Percentiles rank a stretch among this genome's conserved stretches.
Evolutionary conservation across 2,113 vertebrate species (phyloP).

Genomic region (Pseudorectes ferrugineus): DNA sequence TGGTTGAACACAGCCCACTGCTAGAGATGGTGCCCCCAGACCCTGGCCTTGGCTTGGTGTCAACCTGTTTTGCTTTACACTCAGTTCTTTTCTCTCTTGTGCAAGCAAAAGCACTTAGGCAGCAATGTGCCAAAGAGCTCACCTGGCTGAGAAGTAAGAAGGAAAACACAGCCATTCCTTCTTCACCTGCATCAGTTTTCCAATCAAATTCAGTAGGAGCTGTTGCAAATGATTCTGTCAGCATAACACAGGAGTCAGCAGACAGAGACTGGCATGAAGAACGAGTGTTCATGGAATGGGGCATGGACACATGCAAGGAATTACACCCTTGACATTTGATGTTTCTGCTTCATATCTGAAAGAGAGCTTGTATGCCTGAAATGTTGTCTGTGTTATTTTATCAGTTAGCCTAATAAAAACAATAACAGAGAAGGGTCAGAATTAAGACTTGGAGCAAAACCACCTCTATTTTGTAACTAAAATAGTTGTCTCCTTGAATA

Average conservation of each 20-base stretch:
- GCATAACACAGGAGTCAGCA: not conserved
- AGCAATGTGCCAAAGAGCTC: not conserved
- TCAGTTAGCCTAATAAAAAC: not conserved
- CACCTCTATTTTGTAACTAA: not conserved
- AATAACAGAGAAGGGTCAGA: not conserved
- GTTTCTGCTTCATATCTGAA: not conserved
- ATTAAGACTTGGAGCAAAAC: not conserved
- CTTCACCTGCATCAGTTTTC: not conserved
- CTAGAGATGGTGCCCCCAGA: not conserved
- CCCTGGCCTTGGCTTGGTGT: not conserved
- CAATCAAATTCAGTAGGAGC: not conserved
- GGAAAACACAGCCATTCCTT: not conserved
- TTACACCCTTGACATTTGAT: not conserved
- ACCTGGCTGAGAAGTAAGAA: not conserved
- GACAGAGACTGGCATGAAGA: not conserved
- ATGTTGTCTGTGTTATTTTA: not conserved
- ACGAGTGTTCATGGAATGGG: not conserved
- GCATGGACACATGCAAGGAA: not conserved
- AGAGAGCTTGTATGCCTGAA: not conserved
- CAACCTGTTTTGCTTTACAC: not conserved
- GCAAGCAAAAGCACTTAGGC: not conserved
- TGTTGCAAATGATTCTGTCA: not conserved
- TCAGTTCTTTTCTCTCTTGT: not conserved
- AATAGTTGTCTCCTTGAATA: slow-evolving; percentile 18
- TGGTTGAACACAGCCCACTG: not conserved